These are phyloP conservation scores for Bemisia tabaci DNA, from an alignment of 1,140 invertebrate genomes.

Conservation along the genomic window DNA sequence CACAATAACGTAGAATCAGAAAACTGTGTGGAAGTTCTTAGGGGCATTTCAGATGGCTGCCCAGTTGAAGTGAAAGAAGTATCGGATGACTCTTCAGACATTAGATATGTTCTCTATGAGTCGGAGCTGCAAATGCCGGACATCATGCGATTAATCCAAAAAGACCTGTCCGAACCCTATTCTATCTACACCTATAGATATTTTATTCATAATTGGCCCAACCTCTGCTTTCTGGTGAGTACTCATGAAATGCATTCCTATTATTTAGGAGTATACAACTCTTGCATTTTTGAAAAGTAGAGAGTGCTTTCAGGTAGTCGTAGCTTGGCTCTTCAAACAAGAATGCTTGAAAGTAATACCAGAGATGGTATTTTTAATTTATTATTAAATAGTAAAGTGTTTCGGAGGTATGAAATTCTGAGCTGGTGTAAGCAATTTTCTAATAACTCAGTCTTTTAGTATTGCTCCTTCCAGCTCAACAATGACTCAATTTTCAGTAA, in stretches of 20 bases:
- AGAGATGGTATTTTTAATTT: too few species aligned
- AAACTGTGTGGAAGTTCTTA: too few species aligned
- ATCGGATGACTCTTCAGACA: conserved; percentile 17
- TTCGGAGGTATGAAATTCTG: too few species aligned
- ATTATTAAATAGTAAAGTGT: too few species aligned
- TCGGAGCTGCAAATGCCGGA: conserved; percentile 84
- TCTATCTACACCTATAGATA: conserved; percentile 99
- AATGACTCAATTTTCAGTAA: too few species aligned
- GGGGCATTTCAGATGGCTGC: too few species aligned
- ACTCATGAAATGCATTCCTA: neutral
- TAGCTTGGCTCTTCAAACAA: too few species aligned
- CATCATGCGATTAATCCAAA: conserved; percentile 97
- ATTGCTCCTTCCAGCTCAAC: conserved; percentile 12
- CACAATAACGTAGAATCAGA: too few species aligned
- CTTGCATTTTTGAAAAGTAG: too few species aligned
- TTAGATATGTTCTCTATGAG: conserved; percentile 64
- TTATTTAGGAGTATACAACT: neutral
- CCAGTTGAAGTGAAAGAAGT: neutral
- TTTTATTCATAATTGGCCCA: conserved; percentile 99
- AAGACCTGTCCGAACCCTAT: conserved; percentile 98
- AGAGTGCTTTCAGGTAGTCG: too few species aligned
- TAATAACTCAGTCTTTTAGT: neutral
- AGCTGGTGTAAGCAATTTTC: too few species aligned
- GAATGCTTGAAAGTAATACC: too few species aligned
- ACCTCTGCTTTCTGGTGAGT: conserved; percentile 90